Percentiles rank a stretch among this genome's conserved stretches.
Evolutionary conservation across 64 coral and sea anemone genomes (phyloP).

Genomic region (Stichodactyla mertensii): DNA sequence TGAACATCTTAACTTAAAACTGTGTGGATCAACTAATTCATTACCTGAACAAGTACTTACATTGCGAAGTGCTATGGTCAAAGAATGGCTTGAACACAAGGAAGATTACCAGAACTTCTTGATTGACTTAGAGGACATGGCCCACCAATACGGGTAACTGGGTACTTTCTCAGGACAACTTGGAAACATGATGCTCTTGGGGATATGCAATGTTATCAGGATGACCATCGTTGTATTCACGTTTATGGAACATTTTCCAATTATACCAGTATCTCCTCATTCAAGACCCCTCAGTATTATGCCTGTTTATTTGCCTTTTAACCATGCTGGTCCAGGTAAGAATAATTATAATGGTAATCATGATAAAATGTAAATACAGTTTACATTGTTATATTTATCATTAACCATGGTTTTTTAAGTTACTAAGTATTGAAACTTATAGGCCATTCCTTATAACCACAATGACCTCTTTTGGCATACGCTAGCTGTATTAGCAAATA

Average conservation of each 20-base stretch:
- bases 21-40: too few relatives aligned
- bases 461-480: too few relatives aligned
- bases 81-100: slow-evolving; percentile 27
- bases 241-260: slow-evolving; percentile 40
- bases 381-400: too few relatives aligned
- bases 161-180: slow-evolving; percentile 36
- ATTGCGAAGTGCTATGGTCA: slow-evolving; percentile 11
- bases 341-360: too few relatives aligned
- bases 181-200: slow-evolving; percentile 33
- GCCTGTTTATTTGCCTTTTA: neutral
- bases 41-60: too few relatives aligned
- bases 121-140: slow-evolving; percentile 39
- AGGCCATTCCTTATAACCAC: too few relatives aligned
- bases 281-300: neutral
- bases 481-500: too few relatives aligned
- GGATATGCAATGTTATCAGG: slow-evolving; percentile 22
- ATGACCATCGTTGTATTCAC: slow-evolving; percentile 27
- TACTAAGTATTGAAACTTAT: too few relatives aligned
- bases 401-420: too few relatives aligned
- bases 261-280: slow-evolving; percentile 36
- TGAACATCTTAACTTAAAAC: too few relatives aligned
- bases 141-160: slow-evolving; percentile 5
- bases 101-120: slow-evolving; percentile 39
- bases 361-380: too few relatives aligned
- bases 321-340: slow-evolving; percentile 17